These are phyloP conservation scores for Lampris megalopsis DNA, from an alignment of 2,113 vertebrate genomes.

Conservation along the genomic window DNA sequence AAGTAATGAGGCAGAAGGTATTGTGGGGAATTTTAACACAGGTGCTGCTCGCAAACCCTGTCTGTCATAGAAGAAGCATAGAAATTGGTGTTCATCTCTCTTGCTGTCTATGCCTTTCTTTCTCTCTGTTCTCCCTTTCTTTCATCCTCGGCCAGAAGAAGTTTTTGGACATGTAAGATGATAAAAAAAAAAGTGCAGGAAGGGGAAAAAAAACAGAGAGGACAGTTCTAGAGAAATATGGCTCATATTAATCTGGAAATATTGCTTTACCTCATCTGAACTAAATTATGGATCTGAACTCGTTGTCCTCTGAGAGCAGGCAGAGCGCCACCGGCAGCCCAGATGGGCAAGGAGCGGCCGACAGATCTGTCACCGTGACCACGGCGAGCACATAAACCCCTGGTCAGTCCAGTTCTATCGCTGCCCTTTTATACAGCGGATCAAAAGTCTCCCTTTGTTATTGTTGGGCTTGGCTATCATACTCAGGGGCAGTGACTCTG, in stretches of 20 bases:
- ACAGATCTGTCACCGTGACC: constrained; percentile 74
- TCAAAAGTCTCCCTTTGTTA: constrained; percentile 72
- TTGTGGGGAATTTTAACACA: constrained; percentile 5
- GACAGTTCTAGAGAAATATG: constrained; percentile 80
- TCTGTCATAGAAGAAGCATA: constrained; percentile 51
- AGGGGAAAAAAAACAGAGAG: constrained; percentile 71
- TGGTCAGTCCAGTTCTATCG: constrained; percentile 54
- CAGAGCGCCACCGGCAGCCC: constrained; percentile 74
- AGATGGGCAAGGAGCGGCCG: constrained; percentile 78
- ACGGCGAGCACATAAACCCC: constrained; percentile 65
- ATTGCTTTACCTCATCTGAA: constrained; percentile 85
- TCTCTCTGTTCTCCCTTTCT: constrained; percentile 59
- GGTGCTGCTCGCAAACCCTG: constrained; percentile 14
- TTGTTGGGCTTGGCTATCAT: constrained; percentile 63
- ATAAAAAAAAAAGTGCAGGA: constrained; percentile 67
- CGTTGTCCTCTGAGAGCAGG: constrained; percentile 75
- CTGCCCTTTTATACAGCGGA: constrained; percentile 61
- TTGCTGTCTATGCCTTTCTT: constrained; percentile 38
- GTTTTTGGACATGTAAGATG: constrained; percentile 78
- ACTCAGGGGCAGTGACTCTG: constrained; percentile 48
- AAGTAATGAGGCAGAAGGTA: constrained; percentile 12
- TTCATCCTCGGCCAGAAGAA: constrained; percentile 80
- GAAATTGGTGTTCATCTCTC: constrained; percentile 65
- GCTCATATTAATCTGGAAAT: constrained; percentile 85
- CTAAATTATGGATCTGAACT: constrained; percentile 83